Percentiles rank a stretch among this genome's conserved stretches.
Evolutionary conservation across 2,797 vertebrate genomes (phyloP).

Genomic region (Botia kubotai): DNA sequence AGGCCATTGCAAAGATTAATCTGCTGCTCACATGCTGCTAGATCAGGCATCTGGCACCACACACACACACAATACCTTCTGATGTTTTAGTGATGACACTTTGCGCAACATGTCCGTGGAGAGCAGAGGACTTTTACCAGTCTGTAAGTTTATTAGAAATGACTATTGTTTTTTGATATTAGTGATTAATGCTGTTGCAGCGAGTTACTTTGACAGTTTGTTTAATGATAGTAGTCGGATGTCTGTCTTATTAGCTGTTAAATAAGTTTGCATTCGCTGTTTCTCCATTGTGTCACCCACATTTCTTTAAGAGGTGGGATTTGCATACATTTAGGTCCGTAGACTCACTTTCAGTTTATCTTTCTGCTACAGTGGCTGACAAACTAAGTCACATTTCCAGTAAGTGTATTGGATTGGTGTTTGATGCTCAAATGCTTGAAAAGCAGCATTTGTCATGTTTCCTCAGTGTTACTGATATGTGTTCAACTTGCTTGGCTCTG

Average conservation of each 20-base stretch:
- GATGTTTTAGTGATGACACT: slow-evolving; percentile 69
- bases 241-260: background rate
- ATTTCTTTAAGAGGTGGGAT: slow-evolving; percentile 50
- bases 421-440: slow-evolving; percentile 18
- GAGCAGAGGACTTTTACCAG: slow-evolving; percentile 83
- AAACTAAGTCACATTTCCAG: slow-evolving; percentile 10
- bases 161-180: slow-evolving; percentile 8
- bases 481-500: slow-evolving; percentile 15
- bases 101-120: slow-evolving; percentile 81
- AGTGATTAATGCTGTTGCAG: background rate
- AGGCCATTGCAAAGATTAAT: slow-evolving; percentile 75
- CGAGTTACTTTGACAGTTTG: background rate
- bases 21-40: slow-evolving; percentile 69
- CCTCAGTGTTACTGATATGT: slow-evolving; percentile 1
- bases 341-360: slow-evolving; percentile 1
- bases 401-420: background rate
- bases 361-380: background rate
- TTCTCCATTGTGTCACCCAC: slow-evolving; percentile 17
- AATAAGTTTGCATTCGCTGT: background rate
- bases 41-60: slow-evolving; percentile 72
- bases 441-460: background rate
- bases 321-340: slow-evolving; percentile 66
- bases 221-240: background rate
- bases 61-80: slow-evolving; percentile 65
- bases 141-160: slow-evolving; percentile 81